Base-by-base conservation (phyloP, 1,140 invertebrate genomes). In the Andricus grossulariae region DNA sequence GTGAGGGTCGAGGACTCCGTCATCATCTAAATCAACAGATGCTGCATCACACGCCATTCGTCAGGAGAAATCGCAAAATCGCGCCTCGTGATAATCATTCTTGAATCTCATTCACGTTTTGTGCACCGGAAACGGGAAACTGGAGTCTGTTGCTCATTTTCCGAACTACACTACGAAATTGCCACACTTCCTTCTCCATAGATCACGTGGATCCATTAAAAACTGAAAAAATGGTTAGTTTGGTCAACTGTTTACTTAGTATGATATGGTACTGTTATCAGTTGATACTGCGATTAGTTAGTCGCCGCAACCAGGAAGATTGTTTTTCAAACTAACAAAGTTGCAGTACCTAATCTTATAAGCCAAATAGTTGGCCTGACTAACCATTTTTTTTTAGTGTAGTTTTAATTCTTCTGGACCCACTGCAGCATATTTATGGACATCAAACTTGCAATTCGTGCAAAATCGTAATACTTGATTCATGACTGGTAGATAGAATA, bases 1-100 rank as follows among this genome's bases (percentile, higher is more conserved):
- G 87, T 86, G 49, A 83, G 83, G 79, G 85, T 88, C 72, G 87
- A 87, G 74, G 86, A 89, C 79, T 90, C 88, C 86, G 87, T 90
- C 89, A 89, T 90, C 83, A 84, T 90, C 86, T 82, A 74, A 78
- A 75, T 84, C 82, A 81, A 76, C 79, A 81, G 74, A 73, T 81
- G n/a, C 75, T 72, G 52, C 74, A 75, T 80, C 51, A 54, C 75
- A 80, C 78, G 80, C 75, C 78, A 81, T 78, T 85, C 80, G 82
- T 76, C 82, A 80, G 79, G 16, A 39, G 73, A 73, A 79, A 73
- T 76, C 50, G 79, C 75, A 52, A 73, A 55, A 70, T 60, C 78
- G 51, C 21, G 71, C 8, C 45, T 72, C 50, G 50, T 72, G 55
- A 80, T 76, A 72, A 77, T 75, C 72, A 57, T 66, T 8, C 54